Evolutionary conservation across 2,113 vertebrate species (phyloP).

Genomic region (Brachyhypopomus occidentalis): DNA sequence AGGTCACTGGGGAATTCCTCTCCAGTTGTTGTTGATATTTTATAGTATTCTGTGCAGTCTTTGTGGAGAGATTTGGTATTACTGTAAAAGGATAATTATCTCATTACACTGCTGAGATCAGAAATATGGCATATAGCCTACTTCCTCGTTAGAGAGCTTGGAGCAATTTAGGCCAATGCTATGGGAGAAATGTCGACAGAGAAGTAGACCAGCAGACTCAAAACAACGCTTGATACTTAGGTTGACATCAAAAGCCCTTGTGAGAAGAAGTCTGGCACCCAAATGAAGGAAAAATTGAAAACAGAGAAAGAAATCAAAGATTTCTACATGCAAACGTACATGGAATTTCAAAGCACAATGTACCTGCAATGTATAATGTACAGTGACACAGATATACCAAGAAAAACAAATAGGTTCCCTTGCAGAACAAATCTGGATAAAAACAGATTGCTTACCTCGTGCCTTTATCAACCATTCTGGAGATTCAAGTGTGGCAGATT

Average conservation of each 20-base stretch:
- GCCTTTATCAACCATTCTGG: conserved; percentile 64
- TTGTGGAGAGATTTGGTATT: conserved; percentile 38
- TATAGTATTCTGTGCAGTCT: conserved; percentile 29
- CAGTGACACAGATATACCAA: neutral
- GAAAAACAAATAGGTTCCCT: neutral
- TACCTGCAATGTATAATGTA: neutral
- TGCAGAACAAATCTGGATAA: neutral
- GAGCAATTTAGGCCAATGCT: conserved; percentile 32
- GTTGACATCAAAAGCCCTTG: conserved; percentile 4
- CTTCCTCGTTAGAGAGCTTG: conserved; percentile 36
- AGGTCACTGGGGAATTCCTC: conserved; percentile 36
- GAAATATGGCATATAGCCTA: conserved; percentile 35
- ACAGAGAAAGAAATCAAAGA: neutral
- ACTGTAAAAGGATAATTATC: conserved; percentile 37
- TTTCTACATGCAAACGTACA: neutral
- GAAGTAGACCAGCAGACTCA: conserved; percentile 21
- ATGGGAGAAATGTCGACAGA: conserved; percentile 45
- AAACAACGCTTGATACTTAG: conserved; percentile 16
- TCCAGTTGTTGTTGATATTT: conserved; percentile 33
- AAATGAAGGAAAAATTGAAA: conserved; percentile 5
- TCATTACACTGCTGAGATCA: conserved; percentile 47
- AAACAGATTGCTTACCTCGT: conserved; percentile 59
- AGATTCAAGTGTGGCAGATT: conserved; percentile 29
- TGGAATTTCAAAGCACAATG: too few species aligned
- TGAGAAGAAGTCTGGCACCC: neutral